Base-by-base conservation (phyloP, 2,113 vertebrate species). In the Anolis carolinensis region DNA sequence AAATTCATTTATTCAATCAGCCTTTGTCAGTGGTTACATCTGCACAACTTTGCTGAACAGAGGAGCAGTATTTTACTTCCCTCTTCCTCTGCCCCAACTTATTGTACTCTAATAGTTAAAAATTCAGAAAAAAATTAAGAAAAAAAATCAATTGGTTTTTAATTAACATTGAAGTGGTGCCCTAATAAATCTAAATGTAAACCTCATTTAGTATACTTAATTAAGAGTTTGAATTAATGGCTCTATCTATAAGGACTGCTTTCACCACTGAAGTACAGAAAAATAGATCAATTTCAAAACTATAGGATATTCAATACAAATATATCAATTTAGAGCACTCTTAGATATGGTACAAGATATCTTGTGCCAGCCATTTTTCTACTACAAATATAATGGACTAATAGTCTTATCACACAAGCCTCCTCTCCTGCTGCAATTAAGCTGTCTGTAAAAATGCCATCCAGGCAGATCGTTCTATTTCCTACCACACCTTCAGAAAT, bases 111-210 rank as follows among this genome's bases (percentile, higher is more conserved):
- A 85, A 36, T 34, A 86, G 30, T 89, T 89, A 92, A 76, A 86
- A 39, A 13, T 73, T 86, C 59, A 87, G 50, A 68, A 89, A 93
- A 95, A 95, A 90, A 83, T 91, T 87, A 92, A 90, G 88, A 86
- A n/a, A n/a, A n/a, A n/a, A n/a, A n/a, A 88, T 93, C 90, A 90
- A 88, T 93, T 91, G 76, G 32, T 92, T 85, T 92, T 92, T 92
- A 93, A 91, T 91, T 94, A 92, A 93, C 89, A 86, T 92, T 55
- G 84, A 94, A 81, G 86, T 85, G 16, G 30, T 85, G 62, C 91
- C 77, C 87, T 89, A 91, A 87, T 91, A 94, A 93, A 94, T 75
- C 77, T 87, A 90, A 94, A 91, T 95, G 91, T 93, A 93, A 93
- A 91, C 55, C 80, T 82, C 50, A 71, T 93, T 94, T 95, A 89